phyloP scores from a whole-genome alignment of 2,888 invertebrate species.

The Idaea straminata region DNA sequence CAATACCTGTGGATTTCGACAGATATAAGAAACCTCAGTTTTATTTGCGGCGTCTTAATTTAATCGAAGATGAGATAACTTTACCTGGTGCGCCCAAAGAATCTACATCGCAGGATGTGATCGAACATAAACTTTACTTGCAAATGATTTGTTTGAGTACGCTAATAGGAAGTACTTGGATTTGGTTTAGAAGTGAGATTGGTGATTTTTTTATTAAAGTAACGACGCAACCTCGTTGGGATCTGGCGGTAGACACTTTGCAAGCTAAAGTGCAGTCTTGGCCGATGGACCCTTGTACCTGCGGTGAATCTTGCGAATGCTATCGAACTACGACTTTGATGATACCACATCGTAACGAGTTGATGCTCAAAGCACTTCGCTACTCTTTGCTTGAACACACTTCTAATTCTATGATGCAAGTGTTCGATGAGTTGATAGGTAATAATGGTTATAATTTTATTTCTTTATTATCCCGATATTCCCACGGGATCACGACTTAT shows the following conservation, averaged over 20 bases:
- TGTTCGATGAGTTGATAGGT: constrained; percentile 67
- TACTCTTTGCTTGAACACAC: constrained; percentile 61
- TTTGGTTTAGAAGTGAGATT: constrained; percentile 64
- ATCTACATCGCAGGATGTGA: constrained; percentile 40
- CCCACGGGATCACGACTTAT: too few relatives aligned
- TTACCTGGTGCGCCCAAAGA: constrained; percentile 55
- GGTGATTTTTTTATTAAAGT: constrained; percentile 69
- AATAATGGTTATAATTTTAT: constrained; percentile 4
- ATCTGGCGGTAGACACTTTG: constrained; percentile 60
- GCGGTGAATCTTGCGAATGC: constrained; percentile 68
- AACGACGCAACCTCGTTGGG: constrained; percentile 66
- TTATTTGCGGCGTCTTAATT: constrained; percentile 54
- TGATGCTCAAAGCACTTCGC: constrained; percentile 64
- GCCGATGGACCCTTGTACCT: constrained; percentile 66
- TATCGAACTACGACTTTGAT: constrained; percentile 58
- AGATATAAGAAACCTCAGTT: constrained; percentile 45
- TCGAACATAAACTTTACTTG: constrained; percentile 59
- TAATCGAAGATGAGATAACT: constrained; percentile 60
- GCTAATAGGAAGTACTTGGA: constrained; percentile 59
- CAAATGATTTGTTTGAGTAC: constrained; percentile 65
- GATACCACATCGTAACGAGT: constrained; percentile 67
- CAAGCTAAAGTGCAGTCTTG: constrained; percentile 53
- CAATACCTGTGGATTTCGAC: constrained; percentile 50
- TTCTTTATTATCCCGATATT: too few relatives aligned
- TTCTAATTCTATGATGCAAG: constrained; percentile 59